phyloP scores from a whole-genome alignment of 2,888 invertebrate genomes.

The Dynastes hyllus region DNA sequence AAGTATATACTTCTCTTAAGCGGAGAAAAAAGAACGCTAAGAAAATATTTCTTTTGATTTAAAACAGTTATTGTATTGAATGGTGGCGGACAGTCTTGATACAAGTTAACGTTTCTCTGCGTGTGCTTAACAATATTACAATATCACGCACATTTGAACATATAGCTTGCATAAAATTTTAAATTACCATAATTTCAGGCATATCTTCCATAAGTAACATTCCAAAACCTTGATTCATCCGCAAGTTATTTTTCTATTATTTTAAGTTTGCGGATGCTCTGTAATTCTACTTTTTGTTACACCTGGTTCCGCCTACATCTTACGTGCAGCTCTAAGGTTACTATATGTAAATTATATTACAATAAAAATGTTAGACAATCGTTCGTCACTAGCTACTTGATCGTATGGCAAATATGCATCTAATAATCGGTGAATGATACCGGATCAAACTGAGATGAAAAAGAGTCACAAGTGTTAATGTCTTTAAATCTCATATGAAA shows the following conservation, averaged over 20 bases:
- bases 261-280: neutral
- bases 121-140: too few relatives aligned
- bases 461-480: neutral
- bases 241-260: neutral
- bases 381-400: neutral
- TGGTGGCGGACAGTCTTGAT: too few relatives aligned
- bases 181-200: too few relatives aligned
- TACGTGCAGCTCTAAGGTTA: neutral
- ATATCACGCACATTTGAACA: too few relatives aligned
- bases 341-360: neutral
- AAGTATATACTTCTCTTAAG: too few relatives aligned
- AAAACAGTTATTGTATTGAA: too few relatives aligned
- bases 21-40: too few relatives aligned
- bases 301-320: too few relatives aligned
- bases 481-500: neutral
- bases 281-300: neutral
- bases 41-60: too few relatives aligned
- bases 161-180: too few relatives aligned
- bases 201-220: neutral
- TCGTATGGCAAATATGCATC: neutral
- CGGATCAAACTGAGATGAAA: neutral
- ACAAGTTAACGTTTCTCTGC: too few relatives aligned
- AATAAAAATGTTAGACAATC: neutral
- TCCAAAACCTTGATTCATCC: constrained; percentile 2
- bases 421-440: neutral